Evolutionary conservation across 2,113 vertebrate genomes (phyloP).

Genomic region (Pionites leucogaster): DNA sequence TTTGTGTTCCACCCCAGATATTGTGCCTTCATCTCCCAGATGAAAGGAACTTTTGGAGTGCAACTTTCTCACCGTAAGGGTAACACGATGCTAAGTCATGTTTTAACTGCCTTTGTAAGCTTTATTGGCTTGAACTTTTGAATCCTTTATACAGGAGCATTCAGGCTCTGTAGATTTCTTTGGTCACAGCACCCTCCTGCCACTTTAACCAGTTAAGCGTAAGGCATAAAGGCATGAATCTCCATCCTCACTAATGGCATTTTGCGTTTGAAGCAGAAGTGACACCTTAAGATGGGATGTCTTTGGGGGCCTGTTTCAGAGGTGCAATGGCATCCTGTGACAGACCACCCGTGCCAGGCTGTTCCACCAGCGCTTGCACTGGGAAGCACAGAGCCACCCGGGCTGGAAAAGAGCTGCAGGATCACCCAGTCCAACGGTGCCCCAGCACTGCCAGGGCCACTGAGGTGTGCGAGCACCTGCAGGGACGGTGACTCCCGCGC

Average conservation of each 20-base stretch:
- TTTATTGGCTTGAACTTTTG: background rate
- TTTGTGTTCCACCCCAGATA: background rate
- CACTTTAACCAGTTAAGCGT: background rate
- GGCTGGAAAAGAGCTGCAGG: background rate
- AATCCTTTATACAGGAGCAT: background rate
- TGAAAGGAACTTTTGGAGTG: background rate
- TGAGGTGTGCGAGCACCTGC: background rate
- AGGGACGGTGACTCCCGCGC: too few relatives aligned
- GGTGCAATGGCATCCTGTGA: background rate
- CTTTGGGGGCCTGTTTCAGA: background rate
- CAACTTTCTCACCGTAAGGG: too few relatives aligned
- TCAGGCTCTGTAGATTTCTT: background rate
- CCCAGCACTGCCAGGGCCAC: background rate
- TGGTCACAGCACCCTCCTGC: background rate
- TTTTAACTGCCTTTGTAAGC: background rate
- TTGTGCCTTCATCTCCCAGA: background rate
- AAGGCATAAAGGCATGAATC: background rate
- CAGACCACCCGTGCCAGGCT: background rate
- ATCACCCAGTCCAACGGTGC: background rate
- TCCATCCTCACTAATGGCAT: background rate
- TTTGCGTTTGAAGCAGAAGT: background rate
- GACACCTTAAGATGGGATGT: background rate
- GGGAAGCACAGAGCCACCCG: background rate
- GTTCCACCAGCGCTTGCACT: background rate
- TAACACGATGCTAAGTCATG: background rate